Evolutionary conservation across 2,888 invertebrate species (phyloP), one percentile per base, ranked within the genome.

Genomic region (Diogma glabrata): DNA sequence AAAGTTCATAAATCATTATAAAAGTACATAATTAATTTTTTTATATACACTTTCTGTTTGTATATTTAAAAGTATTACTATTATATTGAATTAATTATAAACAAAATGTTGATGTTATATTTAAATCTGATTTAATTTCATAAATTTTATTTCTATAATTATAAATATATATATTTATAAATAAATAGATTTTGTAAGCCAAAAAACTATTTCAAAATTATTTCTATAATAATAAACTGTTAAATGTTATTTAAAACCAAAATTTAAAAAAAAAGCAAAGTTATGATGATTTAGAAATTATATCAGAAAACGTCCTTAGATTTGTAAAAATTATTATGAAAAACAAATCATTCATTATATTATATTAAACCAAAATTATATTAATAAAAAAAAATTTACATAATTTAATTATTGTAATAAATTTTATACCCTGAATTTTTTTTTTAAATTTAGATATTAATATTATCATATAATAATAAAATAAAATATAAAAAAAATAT

Each of bases 281-380:
- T n/a, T n/a, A n/a, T n/a, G n/a, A n/a, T n/a, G n/a, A n/a, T n/a
- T n/a, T n/a, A n/a, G n/a, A n/a, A n/a, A n/a, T n/a, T 43, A 43
- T 43, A 43, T 43, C 43, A 43, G 23, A 43, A 43, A 43, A 43
- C 43, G 43, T 43, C 43, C 43, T 43, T 43, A 43, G 23, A 43
- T 23, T 22, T 23, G n/a, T n/a, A n/a, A 43, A 43, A 43, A 43
- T 43, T 22, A 43, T 22, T 12, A 43, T 22, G 10, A 43, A 40
- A 40, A 5, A 40, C 20, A 43, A 22, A 43, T 19, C n/a, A 43
- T 22, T 22, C 12, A 16, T n/a, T 16, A 36, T 19, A 40, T 19
- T n/a, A 43, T 22, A 14, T 19, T 14, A 12, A 22, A 43, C 20
- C n/a, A 4, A 43, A 43, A 22, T 43, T 43, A 23, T 22, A 43